Percentiles rank a stretch among this genome's conserved stretches.
Conservation (phyloP, 1,140 invertebrate species). For the Drosophila malerkotliana region DNA sequence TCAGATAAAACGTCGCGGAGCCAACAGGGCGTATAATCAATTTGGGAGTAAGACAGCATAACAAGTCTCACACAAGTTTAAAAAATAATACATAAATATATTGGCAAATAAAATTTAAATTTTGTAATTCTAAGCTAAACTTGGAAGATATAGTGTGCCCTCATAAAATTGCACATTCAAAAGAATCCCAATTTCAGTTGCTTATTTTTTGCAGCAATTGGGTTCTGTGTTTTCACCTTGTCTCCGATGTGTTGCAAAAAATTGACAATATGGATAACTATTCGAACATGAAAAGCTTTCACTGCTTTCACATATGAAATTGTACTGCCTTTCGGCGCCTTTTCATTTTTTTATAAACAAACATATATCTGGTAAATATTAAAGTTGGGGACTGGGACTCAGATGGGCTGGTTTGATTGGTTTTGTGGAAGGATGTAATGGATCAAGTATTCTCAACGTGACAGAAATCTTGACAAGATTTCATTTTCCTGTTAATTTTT, state of each 20-base stretch:
- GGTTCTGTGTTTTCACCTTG: conserved; percentile 2
- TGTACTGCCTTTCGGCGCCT: background rate
- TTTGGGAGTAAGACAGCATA: conserved; percentile 50
- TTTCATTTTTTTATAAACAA: background rate
- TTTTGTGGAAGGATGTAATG: background rate
- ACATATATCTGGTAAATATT: background rate
- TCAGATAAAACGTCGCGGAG: conserved; percentile 17
- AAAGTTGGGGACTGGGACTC: background rate
- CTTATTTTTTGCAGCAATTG: conserved; percentile 1
- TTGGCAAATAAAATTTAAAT: background rate
- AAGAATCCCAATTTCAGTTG: background rate
- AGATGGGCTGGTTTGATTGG: background rate
- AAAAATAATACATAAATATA: no score
- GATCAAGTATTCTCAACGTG: background rate
- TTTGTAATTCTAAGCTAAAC: no score
- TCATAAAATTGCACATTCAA: no score
- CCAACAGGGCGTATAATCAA: conserved; percentile 55
- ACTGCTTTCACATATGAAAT: background rate
- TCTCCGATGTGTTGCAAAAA: background rate
- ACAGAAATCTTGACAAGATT: conserved; percentile 4
- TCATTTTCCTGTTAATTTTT: conserved; percentile 3
- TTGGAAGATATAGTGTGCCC: no score
- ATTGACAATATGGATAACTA: conserved; percentile 9
- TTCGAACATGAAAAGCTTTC: conserved; percentile 8
- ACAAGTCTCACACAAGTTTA: conserved; percentile 8